Conservation (phyloP, 2,888 invertebrate species). For the Mongoloraphidia duomilia region DNA sequence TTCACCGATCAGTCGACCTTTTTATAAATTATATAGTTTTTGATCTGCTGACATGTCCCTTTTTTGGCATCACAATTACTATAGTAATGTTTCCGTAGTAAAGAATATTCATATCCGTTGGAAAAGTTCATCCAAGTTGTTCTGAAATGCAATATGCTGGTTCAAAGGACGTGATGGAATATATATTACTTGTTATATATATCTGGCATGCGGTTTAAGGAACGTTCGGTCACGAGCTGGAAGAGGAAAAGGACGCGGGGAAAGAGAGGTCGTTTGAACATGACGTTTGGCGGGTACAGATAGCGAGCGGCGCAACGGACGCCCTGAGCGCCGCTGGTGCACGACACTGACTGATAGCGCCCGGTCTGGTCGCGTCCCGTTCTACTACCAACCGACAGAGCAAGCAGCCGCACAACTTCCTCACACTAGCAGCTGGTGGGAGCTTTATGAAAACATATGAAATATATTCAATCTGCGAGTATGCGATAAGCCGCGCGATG, state of each 20-base stretch:
- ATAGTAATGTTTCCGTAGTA: no score
- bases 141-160: no score
- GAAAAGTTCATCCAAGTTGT: no score
- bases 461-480: constrained; percentile 56
- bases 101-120: no score
- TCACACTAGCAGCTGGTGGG: constrained; percentile 7
- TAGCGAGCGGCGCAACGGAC: background rate
- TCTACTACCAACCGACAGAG: background rate
- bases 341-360: constrained; percentile 28
- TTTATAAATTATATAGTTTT: no score
- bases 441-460: constrained; percentile 40
- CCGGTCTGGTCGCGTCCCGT: constrained; percentile 8
- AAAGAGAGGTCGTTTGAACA: background rate
- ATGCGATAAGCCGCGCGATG: constrained; percentile 37
- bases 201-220: background rate
- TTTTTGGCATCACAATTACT: no score
- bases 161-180: no score
- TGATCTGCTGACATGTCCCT: no score
- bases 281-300: constrained; percentile 1
- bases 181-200: background rate
- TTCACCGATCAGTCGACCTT: no score
- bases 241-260: background rate
- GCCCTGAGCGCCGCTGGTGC: constrained; percentile 5
- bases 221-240: background rate
- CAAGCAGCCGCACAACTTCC: background rate